Conservation (phyloP, 1,140 invertebrate genomes). For the Coptotermes formosanus region DNA sequence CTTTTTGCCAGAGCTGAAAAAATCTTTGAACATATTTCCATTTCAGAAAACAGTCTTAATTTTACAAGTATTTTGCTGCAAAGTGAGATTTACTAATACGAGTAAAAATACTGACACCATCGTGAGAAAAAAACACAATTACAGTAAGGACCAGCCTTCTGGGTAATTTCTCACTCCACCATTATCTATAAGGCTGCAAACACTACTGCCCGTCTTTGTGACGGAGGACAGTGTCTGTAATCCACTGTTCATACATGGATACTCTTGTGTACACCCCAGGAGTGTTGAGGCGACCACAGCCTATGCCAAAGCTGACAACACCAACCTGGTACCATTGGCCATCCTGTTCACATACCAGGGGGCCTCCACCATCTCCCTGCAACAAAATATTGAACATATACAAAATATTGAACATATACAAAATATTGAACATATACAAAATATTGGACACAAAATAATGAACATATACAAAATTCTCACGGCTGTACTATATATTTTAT, state of each 20-base stretch:
- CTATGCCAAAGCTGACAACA: conserved; percentile 55
- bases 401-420: too few relatives aligned
- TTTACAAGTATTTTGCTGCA: background rate
- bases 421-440: too few relatives aligned
- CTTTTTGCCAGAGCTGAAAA: too few relatives aligned
- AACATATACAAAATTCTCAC: too few relatives aligned
- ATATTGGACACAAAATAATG: too few relatives aligned
- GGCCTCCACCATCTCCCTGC: conserved; percentile 60
- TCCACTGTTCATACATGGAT: conserved; percentile 30
- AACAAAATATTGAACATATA: background rate
- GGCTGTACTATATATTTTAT: too few relatives aligned
- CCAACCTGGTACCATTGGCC: conserved; percentile 53
- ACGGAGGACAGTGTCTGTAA: conserved; percentile 20
- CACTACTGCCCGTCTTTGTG: background rate
- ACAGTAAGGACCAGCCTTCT: background rate
- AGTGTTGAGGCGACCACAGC: conserved; percentile 50
- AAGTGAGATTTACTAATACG: background rate
- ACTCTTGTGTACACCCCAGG: conserved; percentile 58
- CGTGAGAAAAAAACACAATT: background rate
- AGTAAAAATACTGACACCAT: background rate
- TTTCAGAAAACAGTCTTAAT: background rate
- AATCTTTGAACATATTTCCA: too few relatives aligned
- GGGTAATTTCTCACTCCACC: background rate
- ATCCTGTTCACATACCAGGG: conserved; percentile 53
- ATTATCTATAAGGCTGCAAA: background rate